These are phyloP conservation scores for Aurelia aurita complex sp. Pacific DNA, from an alignment of 30 jellyfish, hydroid and myxozoan species.

Conservation along the genomic window DNA sequence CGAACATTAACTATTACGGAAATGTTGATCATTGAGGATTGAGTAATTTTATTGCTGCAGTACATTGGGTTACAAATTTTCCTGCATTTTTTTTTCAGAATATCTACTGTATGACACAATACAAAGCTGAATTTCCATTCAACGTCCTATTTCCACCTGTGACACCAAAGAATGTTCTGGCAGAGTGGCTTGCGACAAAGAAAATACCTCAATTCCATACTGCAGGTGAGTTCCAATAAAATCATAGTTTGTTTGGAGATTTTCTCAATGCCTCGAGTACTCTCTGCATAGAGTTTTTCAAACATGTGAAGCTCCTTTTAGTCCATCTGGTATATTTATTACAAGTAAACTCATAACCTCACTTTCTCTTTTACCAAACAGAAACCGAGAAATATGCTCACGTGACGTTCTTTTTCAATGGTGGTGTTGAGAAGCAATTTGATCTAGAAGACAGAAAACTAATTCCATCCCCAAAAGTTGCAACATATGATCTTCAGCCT, in stretches of 20 bases:
- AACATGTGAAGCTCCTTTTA: not conserved
- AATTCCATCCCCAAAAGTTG: slow-evolving; percentile 99
- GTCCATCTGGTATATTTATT: not conserved
- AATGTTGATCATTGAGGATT: no score
- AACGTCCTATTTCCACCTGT: slow-evolving; percentile 97
- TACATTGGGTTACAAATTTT: not conserved
- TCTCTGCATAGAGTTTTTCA: no score
- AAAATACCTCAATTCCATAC: slow-evolving; percentile 91
- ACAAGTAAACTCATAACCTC: not conserved
- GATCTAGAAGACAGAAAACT: slow-evolving; percentile 93
- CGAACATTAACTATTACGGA: no score
- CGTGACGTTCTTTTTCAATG: slow-evolving; percentile 99
- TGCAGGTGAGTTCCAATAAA: slow-evolving; percentile 76
- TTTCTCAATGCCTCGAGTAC: no score
- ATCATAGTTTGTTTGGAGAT: not conserved
- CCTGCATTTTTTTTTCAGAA: slow-evolving; percentile 50
- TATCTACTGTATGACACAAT: slow-evolving; percentile 91
- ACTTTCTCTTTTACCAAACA: not conserved
- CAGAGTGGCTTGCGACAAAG: slow-evolving; percentile 93
- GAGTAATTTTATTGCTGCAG: no score
- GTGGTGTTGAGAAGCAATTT: slow-evolving; percentile 95
- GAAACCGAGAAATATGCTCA: slow-evolving; percentile 99
- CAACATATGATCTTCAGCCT: slow-evolving; percentile 98
- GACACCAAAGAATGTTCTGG: slow-evolving; percentile 90
- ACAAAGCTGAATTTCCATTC: slow-evolving; percentile 89